These are phyloP conservation scores for Dolichoris vasculosae DNA, from an alignment of 1,140 invertebrate genomes.

Conservation along the genomic window DNA sequence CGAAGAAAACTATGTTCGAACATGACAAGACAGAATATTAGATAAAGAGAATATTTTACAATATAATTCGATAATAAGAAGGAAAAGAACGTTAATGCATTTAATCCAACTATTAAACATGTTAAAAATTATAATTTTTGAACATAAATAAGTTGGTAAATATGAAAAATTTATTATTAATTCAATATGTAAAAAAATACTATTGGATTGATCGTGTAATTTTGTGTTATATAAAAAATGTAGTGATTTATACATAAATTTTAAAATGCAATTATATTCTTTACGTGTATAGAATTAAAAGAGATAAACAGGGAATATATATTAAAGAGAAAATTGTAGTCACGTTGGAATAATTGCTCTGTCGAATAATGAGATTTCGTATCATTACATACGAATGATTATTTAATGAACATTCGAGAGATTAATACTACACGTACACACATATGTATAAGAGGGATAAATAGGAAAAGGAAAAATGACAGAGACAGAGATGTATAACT, in stretches of 20 bases:
- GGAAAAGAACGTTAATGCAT: too few relatives aligned
- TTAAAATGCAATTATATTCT: neutral
- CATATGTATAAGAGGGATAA: neutral
- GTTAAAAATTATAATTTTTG: too few relatives aligned
- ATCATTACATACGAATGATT: neutral
- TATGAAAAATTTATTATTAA: neutral
- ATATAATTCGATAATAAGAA: neutral
- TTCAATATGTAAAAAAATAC: neutral
- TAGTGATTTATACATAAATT: neutral
- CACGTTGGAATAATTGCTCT: neutral
- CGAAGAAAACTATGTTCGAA: neutral
- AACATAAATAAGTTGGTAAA: too few relatives aligned
- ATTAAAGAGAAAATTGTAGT: neutral
- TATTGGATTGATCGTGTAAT: neutral
- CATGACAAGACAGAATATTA: neutral
- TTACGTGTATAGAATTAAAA: neutral
- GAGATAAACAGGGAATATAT: neutral
- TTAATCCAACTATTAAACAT: too few relatives aligned
- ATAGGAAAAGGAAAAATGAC: neutral
- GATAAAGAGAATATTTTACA: neutral
- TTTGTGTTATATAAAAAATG: too few relatives aligned
- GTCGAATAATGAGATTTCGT: constrained; percentile 2
- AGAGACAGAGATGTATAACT: neutral
- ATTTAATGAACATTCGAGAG: constrained; percentile 14
- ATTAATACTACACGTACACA: neutral